A percentile compares a stretch with the other conserved stretches of the same genome.
These are phyloP conservation scores for Ahaetulla prasina DNA, from an alignment of 2,113 vertebrate species.

Conservation along the genomic window DNA sequence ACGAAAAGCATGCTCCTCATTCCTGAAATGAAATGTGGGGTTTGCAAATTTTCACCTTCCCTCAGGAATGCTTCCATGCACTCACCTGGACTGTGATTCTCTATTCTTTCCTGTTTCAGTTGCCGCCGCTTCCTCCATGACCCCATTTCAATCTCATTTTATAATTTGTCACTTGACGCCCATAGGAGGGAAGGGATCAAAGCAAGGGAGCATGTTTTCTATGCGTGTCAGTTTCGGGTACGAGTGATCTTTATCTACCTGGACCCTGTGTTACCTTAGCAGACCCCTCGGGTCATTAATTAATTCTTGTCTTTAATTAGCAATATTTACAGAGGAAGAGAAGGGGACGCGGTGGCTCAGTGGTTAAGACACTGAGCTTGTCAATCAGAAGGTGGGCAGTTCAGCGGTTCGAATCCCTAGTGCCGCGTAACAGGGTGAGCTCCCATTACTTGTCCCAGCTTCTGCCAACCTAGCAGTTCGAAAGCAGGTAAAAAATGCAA, in stretches of 20 bases:
- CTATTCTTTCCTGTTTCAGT: neutral
- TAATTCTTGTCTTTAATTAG: neutral
- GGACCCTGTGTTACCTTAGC: neutral
- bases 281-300: neutral
- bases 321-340: neutral
- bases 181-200: neutral
- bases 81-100: neutral
- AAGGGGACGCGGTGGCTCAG: too few species aligned
- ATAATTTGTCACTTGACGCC: neutral
- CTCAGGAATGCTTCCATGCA: neutral
- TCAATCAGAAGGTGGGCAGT: too few species aligned
- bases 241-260: neutral
- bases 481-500: too few species aligned
- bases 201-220: neutral
- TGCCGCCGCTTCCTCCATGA: neutral
- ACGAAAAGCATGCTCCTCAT: neutral
- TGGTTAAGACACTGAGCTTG: too few species aligned
- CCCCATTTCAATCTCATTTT: neutral
- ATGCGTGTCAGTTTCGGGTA: constrained; percentile 7
- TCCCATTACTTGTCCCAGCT: too few species aligned
- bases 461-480: too few species aligned
- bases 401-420: too few species aligned
- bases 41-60: neutral
- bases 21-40: neutral
- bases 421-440: too few species aligned